Percentiles rank a stretch among this genome's conserved stretches.
Evolutionary conservation across 1,140 invertebrate genomes (phyloP).

Genomic region (Pseudoatta argentina): DNA sequence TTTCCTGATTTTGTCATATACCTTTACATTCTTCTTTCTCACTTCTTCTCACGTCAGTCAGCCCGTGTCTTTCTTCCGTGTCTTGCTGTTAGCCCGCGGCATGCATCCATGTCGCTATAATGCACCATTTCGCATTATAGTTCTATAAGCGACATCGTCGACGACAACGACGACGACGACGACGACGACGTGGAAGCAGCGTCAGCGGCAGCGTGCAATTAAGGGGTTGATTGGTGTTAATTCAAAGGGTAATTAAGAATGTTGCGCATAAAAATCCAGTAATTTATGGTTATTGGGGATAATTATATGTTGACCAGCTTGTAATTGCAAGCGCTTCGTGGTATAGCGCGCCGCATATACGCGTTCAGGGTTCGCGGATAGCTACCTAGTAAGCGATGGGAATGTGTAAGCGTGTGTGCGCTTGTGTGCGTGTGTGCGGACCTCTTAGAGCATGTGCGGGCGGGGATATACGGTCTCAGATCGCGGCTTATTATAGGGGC

Average conservation of each 20-base stretch:
- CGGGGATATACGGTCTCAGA: slow-evolving; percentile 82
- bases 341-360: slow-evolving; percentile 69
- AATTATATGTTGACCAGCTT: slow-evolving; percentile 87
- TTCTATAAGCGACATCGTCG: slow-evolving; percentile 32
- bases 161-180: not conserved
- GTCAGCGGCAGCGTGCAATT: slow-evolving; percentile 84
- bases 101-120: slow-evolving; percentile 6
- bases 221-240: slow-evolving; percentile 87
- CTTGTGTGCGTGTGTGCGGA: slow-evolving; percentile 34
- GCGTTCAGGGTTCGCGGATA: slow-evolving; percentile 69
- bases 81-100: slow-evolving; percentile 58
- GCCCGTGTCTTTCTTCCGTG: slow-evolving; percentile 25
- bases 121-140: slow-evolving; percentile 69
- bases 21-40: slow-evolving; percentile 12
- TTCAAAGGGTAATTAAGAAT: slow-evolving; percentile 87
- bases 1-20: slow-evolving; percentile 51
- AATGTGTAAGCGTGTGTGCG: slow-evolving; percentile 10
- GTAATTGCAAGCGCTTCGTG: slow-evolving; percentile 85
- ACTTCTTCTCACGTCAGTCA: slow-evolving; percentile 47
- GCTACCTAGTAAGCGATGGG: slow-evolving; percentile 56
- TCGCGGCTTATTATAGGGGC: slow-evolving; percentile 85
- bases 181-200: slow-evolving; percentile 56
- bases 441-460: slow-evolving; percentile 60
- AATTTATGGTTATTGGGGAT: slow-evolving; percentile 87
- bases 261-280: slow-evolving; percentile 86